phyloP scores from a whole-genome alignment of 2,888 invertebrate genomes.

The Phyto melanocephala region DNA sequence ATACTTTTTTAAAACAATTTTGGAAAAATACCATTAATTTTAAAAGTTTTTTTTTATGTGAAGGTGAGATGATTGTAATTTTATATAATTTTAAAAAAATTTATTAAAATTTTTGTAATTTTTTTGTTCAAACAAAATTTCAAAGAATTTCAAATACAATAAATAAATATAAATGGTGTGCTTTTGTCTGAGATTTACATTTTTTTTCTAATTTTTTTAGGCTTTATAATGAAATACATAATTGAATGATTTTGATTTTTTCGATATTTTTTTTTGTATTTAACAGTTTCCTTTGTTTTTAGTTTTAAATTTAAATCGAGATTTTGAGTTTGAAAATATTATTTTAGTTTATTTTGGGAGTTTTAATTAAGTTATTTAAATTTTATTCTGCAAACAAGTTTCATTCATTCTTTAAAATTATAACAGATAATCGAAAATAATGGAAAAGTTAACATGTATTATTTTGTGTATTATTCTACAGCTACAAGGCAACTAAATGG shows the following conservation, averaged over 20 bases:
- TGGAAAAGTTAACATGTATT: constrained; percentile 48
- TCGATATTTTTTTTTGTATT: constrained; percentile 23
- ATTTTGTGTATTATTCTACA: constrained; percentile 66
- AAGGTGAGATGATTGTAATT: constrained; percentile 3
- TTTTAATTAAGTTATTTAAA: constrained; percentile 27
- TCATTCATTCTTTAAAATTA: constrained; percentile 55
- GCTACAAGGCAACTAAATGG: constrained; percentile 77
- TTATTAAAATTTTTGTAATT: too few relatives aligned
- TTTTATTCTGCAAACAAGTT: constrained; percentile 65
- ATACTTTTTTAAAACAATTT: background rate
- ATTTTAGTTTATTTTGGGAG: constrained; percentile 18
- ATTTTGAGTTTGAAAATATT: constrained; percentile 61
- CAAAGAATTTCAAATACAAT: constrained; percentile 9
- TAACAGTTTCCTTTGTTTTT: constrained; percentile 68
- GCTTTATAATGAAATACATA: constrained; percentile 40
- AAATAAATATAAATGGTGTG: constrained; percentile 12
- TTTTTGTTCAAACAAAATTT: constrained; percentile 4
- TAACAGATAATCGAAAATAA: constrained; percentile 10
- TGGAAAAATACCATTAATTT: background rate
- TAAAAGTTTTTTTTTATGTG: constrained; percentile 11
- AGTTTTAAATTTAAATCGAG: constrained; percentile 35
- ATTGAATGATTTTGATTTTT: constrained; percentile 16
- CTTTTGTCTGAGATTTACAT: constrained; percentile 38
- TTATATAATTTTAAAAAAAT: constrained; percentile 23
- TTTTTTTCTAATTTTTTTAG: background rate